These are phyloP conservation scores for Lepetodrilus schrolli DNA, from an alignment of 2,888 invertebrate genomes.

Conservation along the genomic window DNA sequence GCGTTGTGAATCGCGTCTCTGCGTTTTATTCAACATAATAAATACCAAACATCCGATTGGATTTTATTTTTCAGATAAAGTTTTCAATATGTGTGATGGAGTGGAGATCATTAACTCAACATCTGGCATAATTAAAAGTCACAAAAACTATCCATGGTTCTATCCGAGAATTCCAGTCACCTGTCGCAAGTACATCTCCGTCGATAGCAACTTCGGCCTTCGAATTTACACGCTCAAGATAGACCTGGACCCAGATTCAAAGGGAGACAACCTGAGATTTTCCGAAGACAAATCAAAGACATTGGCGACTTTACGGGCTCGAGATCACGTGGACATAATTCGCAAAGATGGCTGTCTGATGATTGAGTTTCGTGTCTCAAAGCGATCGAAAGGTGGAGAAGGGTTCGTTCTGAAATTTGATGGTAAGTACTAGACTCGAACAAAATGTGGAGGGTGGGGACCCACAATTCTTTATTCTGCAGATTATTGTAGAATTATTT, in stretches of 20 bases:
- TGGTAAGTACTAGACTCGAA: constrained; percentile 33
- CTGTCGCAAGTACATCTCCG: constrained; percentile 35
- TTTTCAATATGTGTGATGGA: constrained; percentile 35
- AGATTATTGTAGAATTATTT: no score
- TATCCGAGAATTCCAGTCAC: constrained; percentile 1
- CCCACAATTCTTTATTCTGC: no score
- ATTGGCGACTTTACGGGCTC: background rate
- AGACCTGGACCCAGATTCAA: constrained; percentile 30
- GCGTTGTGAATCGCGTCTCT: no score
- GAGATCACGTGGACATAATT: background rate
- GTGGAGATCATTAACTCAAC: constrained; percentile 18
- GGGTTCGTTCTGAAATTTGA: constrained; percentile 37
- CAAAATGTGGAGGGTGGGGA: no score
- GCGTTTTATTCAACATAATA: no score
- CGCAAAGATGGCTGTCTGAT: constrained; percentile 29
- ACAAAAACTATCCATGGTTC: constrained; percentile 34
- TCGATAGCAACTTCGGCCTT: constrained; percentile 35
- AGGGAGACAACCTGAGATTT: constrained; percentile 30
- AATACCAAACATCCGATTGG: no score
- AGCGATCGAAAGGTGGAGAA: constrained; percentile 4
- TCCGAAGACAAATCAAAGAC: background rate
- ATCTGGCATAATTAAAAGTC: constrained; percentile 33
- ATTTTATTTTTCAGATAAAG: constrained; percentile 31
- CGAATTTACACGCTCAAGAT: constrained; percentile 30
- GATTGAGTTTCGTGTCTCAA: constrained; percentile 28